Percentiles rank a stretch among this genome's conserved stretches.
Conservation (phyloP, 2,797 vertebrate genomes). For the Fistularia tabacaria region DNA sequence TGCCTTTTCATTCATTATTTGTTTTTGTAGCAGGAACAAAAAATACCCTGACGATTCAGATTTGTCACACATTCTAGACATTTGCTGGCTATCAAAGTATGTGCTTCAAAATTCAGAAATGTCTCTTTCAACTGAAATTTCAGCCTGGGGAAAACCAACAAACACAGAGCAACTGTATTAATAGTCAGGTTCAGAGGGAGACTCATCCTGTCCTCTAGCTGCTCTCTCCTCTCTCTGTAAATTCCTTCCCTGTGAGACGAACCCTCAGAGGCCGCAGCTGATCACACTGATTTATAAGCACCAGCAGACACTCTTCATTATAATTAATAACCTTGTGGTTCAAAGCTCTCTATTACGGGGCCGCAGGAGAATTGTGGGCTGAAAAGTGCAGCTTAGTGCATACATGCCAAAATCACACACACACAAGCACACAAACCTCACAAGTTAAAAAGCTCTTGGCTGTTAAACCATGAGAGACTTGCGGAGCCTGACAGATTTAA, state of each 20-base stretch:
- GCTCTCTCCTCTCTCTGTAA: constrained; percentile 35
- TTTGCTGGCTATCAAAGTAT: too few species aligned
- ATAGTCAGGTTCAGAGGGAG: constrained; percentile 27
- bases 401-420: constrained; percentile 24
- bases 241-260: constrained; percentile 44
- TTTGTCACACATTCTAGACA: too few species aligned
- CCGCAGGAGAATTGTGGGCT: constrained; percentile 47
- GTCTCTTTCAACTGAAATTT: too few species aligned
- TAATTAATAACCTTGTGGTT: constrained; percentile 64
- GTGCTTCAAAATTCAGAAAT: too few species aligned
- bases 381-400: constrained; percentile 40
- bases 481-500: constrained; percentile 57
- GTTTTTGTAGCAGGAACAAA: too few species aligned
- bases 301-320: constrained; percentile 53
- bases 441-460: constrained; percentile 53
- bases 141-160: too few species aligned
- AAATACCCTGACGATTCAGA: too few species aligned
- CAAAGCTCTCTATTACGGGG: constrained; percentile 56
- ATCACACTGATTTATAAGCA: constrained; percentile 53
- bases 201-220: constrained; percentile 42
- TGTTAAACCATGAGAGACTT: constrained; percentile 64
- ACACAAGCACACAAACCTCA: constrained; percentile 2
- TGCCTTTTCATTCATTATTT: too few species aligned
- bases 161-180: constrained; percentile 15
- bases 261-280: constrained; percentile 47